Conservation (phyloP, 1,140 invertebrate species). For the Drosophila sp. region DNA sequence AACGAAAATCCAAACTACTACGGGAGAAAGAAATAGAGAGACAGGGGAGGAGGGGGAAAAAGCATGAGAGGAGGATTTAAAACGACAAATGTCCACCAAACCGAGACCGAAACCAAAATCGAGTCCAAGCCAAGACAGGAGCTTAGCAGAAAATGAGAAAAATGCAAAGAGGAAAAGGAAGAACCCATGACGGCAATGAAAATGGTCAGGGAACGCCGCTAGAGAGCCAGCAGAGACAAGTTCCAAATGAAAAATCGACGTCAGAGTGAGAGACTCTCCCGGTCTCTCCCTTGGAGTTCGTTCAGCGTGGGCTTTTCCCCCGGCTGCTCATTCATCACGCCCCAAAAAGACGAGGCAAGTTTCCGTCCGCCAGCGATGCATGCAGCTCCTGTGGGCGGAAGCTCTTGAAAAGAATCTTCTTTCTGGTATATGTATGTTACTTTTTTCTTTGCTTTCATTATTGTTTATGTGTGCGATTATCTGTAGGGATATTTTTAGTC, state of each 20-base stretch:
- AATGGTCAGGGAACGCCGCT: conserved; percentile 48
- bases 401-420: conserved; percentile 19
- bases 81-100: conserved; percentile 40
- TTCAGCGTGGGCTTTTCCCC: conserved; percentile 3
- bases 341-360: conserved; percentile 40
- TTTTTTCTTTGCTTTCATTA: conserved; percentile 24
- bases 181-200: conserved; percentile 40
- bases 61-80: conserved; percentile 42
- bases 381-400: conserved; percentile 20
- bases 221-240: conserved; percentile 29
- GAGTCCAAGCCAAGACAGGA: conserved; percentile 49
- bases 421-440: neutral
- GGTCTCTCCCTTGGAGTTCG: conserved; percentile 9
- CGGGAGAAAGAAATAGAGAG: neutral
- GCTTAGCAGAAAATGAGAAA: conserved; percentile 27
- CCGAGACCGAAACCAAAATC: conserved; percentile 42
- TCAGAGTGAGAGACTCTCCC: conserved; percentile 35
- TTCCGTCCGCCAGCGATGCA: conserved; percentile 26
- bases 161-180: conserved; percentile 16
- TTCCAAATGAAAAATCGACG: conserved; percentile 73
- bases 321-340: conserved; percentile 61
- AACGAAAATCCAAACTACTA: conserved; percentile 19
- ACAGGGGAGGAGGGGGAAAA: neutral
- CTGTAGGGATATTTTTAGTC: conserved; percentile 6
- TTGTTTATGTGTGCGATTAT: conserved; percentile 41